Evolutionary conservation across 2,888 invertebrate genomes (phyloP), one percentile per base, ranked within the genome.

Genomic region (Drosophila prolongata): DNA sequence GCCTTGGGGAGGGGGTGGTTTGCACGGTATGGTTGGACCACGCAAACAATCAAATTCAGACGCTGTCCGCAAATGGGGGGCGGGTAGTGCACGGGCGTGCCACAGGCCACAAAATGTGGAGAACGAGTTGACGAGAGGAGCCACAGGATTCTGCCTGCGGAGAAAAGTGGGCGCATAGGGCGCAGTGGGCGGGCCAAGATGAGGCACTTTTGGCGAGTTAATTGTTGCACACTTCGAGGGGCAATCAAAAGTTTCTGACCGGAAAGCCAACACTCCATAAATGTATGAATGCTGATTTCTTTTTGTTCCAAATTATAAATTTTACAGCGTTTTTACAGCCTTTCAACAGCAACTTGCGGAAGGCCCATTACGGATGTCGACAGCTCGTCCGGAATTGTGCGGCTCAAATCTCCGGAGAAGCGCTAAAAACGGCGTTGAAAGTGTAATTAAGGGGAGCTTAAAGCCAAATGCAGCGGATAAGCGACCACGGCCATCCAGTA

Each of bases 161-260:
- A 6, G 8, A 6, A 42, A 34, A 46, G 27, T 14, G 38, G 35
- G 40, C 35, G 8, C 30, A 30, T 30, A 8, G 30, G 30, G 40
- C 40, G 42, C 40, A 19, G 57, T 16, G 58, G 58, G 59, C 42
- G 67, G 30, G n/a, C 70, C 24, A 64, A 65, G 65, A 66, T 24
- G 65, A 2, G 47, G 65, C 66, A 69, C 75, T 84, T 78, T 75
- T 67, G 64, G 75, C 77, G 69, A 80, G 80, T 80, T 84, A 77
- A 77, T 78, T 80, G 84, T 71, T 78, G 75, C 77, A 64, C 70
- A 57, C 62, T 74, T 54, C 40, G 58, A 27, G 66, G 24, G 77
- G 60, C 80, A 68, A 80, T 75, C 64, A 65, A 67, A 79, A 75
- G 65, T 69, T 52, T 58, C 35, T 57, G 57, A 53, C 70, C 64